Percentiles rank a stretch among this genome's conserved stretches.
These are phyloP conservation scores for Glossophaga mutica DNA, from an alignment of 2,797 vertebrate genomes.

Conservation along the genomic window DNA sequence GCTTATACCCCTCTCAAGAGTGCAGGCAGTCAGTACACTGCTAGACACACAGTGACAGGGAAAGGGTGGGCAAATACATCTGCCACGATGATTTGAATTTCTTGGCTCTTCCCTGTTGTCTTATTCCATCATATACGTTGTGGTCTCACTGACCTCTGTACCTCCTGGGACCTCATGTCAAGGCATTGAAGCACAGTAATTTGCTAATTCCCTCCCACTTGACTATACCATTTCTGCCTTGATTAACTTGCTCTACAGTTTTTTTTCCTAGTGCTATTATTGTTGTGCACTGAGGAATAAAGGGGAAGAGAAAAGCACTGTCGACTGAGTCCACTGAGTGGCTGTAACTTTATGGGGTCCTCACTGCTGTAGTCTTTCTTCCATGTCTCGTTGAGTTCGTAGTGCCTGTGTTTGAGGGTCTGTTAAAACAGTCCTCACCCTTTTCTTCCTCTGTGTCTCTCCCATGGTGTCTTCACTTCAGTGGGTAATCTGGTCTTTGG, in stretches of 20 bases:
- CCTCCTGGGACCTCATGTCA: background rate
- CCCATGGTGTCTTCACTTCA: background rate
- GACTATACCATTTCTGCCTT: background rate
- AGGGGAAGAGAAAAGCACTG: background rate
- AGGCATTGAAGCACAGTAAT: background rate
- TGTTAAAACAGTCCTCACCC: background rate
- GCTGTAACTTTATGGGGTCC: background rate
- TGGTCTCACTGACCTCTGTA: background rate
- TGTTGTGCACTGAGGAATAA: background rate
- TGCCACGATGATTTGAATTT: too few relatives aligned
- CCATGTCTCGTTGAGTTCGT: background rate
- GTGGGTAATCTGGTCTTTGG: background rate
- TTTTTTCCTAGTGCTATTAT: background rate
- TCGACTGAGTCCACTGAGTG: background rate
- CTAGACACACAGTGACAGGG: background rate
- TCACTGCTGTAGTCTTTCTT: background rate
- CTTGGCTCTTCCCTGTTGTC: background rate
- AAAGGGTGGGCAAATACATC: background rate
- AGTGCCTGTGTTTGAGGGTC: background rate
- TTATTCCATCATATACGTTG: background rate
- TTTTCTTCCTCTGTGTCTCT: background rate
- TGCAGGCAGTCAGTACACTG: rapidly evolving
- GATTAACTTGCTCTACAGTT: background rate
- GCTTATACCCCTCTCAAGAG: rapidly evolving
- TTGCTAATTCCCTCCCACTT: background rate